Evolutionary conservation across 35 echinoderm and acorn worm species (phyloP).

Genomic region (Nesometra sesokonis): DNA sequence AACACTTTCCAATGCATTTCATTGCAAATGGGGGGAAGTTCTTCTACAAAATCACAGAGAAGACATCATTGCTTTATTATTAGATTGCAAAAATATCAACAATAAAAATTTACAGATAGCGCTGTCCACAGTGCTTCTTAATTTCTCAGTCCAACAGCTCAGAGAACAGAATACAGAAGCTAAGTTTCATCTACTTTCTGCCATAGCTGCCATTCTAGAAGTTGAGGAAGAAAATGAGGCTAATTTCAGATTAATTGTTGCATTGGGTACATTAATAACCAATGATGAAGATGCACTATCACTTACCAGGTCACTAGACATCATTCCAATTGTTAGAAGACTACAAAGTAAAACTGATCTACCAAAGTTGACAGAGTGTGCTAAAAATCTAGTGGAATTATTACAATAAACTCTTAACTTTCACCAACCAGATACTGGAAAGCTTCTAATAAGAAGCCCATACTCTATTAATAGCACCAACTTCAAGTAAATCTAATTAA

Average conservation of each 20-base stretch:
- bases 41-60: constrained; percentile 30
- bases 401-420: constrained; percentile 34
- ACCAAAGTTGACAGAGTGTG: constrained; percentile 72
- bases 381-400: constrained; percentile 32
- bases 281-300: constrained; percentile 67
- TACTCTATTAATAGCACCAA: too few relatives aligned
- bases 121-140: constrained; percentile 53
- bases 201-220: constrained; percentile 21
- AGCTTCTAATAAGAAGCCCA: too few relatives aligned
- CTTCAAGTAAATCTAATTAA: too few relatives aligned
- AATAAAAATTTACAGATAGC: constrained; percentile 69
- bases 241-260: constrained; percentile 66
- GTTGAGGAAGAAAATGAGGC: constrained; percentile 62
- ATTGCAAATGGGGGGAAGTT: constrained; percentile 21
- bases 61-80: constrained; percentile 3
- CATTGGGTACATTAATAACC: constrained; percentile 50
- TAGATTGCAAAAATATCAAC: constrained; percentile 16
- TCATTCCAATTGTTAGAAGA: constrained; percentile 19
- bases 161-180: constrained; percentile 33
- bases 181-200: constrained; percentile 51
- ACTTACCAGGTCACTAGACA: constrained; percentile 58
- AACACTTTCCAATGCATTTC: constrained; percentile 77
- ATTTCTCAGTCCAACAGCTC: constrained; percentile 41
- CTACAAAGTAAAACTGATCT: constrained; percentile 29
- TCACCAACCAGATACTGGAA: neutral